Conservation (phyloP, 2,888 invertebrate genomes). For the Eristalinus aeneus region DNA sequence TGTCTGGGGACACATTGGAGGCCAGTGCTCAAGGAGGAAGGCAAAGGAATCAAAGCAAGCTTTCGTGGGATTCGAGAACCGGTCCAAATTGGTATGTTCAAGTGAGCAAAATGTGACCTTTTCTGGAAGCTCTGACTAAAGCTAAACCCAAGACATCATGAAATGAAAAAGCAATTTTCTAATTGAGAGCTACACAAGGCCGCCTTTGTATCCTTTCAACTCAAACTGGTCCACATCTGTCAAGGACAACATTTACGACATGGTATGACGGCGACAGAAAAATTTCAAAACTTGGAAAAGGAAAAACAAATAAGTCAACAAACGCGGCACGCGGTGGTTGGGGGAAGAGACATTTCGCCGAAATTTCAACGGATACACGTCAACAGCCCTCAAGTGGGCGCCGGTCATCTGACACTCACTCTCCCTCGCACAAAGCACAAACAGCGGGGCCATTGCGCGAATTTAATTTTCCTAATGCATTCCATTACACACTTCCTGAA, state of each 20-base stretch:
- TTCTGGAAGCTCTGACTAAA: not conserved
- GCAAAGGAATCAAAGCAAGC: too few relatives aligned
- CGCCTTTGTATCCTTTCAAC: not conserved
- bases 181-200: not conserved
- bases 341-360: conserved; percentile 1
- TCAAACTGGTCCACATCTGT: not conserved
- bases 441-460: conserved; percentile 46
- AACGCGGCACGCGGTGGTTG: not conserved
- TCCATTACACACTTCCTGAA: conserved; percentile 58
- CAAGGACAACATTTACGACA: not conserved
- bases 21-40: not conserved
- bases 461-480: conserved; percentile 70
- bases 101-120: too few relatives aligned
- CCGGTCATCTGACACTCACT: not conserved
- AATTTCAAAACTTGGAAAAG: not conserved
- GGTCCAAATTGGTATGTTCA: too few relatives aligned
- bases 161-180: not conserved
- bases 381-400: conserved; percentile 48
- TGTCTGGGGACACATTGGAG: not conserved
- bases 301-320: conserved; percentile 17
- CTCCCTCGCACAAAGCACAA: not conserved
- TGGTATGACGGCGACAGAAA: not conserved
- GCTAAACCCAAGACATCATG: not conserved
- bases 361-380: conserved; percentile 49
- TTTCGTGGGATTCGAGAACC: too few relatives aligned